These are phyloP conservation scores for Kryphioiulus occultus DNA, from an alignment of 2,888 invertebrate species.

Conservation along the genomic window DNA sequence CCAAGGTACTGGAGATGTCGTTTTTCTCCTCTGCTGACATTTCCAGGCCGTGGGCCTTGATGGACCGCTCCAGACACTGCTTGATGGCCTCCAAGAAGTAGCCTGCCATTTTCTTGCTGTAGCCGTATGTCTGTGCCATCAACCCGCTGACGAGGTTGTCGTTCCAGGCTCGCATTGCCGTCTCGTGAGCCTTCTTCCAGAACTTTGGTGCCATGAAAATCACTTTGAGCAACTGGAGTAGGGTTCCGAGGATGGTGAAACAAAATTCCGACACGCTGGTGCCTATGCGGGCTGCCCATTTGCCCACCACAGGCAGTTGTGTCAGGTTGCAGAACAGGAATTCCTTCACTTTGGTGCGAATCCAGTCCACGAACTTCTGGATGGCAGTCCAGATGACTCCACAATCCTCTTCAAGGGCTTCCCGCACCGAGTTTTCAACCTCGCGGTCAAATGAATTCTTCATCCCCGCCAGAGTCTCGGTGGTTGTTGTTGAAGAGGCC, in stretches of 20 bases:
- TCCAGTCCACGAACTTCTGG: neutral
- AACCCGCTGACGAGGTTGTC: neutral
- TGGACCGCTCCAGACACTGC: conserved; percentile 36
- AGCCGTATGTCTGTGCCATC: conserved; percentile 38
- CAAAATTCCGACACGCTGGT: neutral
- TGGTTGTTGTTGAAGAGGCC: neutral
- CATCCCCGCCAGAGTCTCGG: neutral
- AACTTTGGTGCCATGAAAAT: too few relatives aligned
- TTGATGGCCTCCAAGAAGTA: neutral
- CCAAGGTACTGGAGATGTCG: neutral
- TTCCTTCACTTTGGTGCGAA: neutral
- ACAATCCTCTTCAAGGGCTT: too few relatives aligned
- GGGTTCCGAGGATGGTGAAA: conserved; percentile 2
- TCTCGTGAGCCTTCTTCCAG: too few relatives aligned
- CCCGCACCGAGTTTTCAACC: too few relatives aligned
- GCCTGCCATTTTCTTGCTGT: conserved; percentile 39
- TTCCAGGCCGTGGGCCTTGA: neutral
- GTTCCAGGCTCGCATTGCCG: neutral
- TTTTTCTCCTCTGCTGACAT: neutral
- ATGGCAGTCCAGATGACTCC: neutral
- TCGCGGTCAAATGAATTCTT: neutral
- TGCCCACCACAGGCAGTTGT: neutral
- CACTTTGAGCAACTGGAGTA: neutral
- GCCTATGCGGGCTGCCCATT: neutral
- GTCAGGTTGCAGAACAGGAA: neutral